A percentile compares a stretch with the other conserved stretches of the same genome.
These are phyloP conservation scores for Sitta carolinensis DNA, from an alignment of 2,797 vertebrate species.

Conservation along the genomic window DNA sequence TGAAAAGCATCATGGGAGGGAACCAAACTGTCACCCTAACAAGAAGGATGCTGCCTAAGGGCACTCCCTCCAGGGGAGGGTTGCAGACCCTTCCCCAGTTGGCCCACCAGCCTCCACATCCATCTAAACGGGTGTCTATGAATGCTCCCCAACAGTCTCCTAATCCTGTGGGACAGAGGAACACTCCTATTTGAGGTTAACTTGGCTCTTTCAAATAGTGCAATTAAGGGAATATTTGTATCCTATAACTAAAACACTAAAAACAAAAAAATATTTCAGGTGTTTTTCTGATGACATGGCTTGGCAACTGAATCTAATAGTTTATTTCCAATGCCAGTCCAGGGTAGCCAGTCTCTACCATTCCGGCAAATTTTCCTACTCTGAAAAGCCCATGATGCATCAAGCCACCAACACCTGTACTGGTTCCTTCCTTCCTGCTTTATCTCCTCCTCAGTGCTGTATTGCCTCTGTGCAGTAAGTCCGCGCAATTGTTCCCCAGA, in stretches of 20 bases:
- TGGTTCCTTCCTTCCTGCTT: not conserved
- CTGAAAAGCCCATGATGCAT: not conserved
- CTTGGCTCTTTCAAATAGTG: not conserved
- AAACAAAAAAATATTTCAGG: not conserved
- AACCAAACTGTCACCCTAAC: no score
- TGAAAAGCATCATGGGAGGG: no score
- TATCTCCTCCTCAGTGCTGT: not conserved
- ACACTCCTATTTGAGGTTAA: not conserved
- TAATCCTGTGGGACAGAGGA: not conserved
- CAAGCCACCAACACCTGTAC: not conserved
- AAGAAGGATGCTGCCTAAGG: no score
- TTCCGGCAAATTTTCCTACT: not conserved
- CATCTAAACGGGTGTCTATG: not conserved
- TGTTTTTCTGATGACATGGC: not conserved
- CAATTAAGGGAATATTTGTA: not conserved
- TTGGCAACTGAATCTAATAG: not conserved
- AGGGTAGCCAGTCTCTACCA: not conserved
- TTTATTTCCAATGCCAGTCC: not conserved
- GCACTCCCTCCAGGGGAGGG: no score
- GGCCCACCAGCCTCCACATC: no score
- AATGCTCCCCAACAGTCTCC: not conserved
- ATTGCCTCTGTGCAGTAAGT: not conserved
- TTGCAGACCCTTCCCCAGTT: no score
- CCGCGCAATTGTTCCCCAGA: not conserved
- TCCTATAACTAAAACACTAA: not conserved